These are phyloP conservation scores for Spilosoma lubricipeda DNA, from an alignment of 2,888 invertebrate species.

Conservation along the genomic window DNA sequence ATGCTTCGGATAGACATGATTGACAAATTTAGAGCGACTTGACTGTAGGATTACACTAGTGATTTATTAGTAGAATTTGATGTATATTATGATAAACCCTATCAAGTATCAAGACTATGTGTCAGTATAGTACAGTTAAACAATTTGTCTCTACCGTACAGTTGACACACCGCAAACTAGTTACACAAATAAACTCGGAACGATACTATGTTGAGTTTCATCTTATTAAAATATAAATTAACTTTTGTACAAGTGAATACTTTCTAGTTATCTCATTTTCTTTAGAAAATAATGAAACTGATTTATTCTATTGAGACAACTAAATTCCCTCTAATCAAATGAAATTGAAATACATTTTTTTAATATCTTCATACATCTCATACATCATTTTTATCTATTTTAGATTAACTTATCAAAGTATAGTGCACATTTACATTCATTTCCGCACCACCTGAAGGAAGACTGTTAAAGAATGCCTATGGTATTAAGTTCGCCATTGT, in stretches of 20 bases:
- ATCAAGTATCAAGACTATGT: conserved; percentile 58
- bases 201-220: conserved; percentile 48
- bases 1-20: too few relatives aligned
- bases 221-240: conserved; percentile 58
- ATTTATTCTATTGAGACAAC: background rate
- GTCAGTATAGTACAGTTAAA: conserved; percentile 49
- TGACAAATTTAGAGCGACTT: too few relatives aligned
- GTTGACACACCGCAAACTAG: conserved; percentile 69
- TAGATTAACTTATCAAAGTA: too few relatives aligned
- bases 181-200: conserved; percentile 66
- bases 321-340: too few relatives aligned
- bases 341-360: too few relatives aligned
- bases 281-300: background rate
- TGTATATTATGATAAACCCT: background rate
- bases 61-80: background rate
- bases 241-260: conserved; percentile 33
- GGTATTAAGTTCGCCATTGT: too few relatives aligned
- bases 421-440: too few relatives aligned
- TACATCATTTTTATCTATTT: too few relatives aligned
- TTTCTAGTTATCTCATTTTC: conserved; percentile 28
- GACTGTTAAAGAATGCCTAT: too few relatives aligned
- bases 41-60: too few relatives aligned
- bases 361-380: too few relatives aligned
- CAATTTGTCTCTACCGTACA: conserved; percentile 64
- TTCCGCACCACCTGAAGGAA: too few relatives aligned